These are phyloP conservation scores for Drosophila truncata DNA, from an alignment of 1,140 invertebrate species.

Conservation along the genomic window DNA sequence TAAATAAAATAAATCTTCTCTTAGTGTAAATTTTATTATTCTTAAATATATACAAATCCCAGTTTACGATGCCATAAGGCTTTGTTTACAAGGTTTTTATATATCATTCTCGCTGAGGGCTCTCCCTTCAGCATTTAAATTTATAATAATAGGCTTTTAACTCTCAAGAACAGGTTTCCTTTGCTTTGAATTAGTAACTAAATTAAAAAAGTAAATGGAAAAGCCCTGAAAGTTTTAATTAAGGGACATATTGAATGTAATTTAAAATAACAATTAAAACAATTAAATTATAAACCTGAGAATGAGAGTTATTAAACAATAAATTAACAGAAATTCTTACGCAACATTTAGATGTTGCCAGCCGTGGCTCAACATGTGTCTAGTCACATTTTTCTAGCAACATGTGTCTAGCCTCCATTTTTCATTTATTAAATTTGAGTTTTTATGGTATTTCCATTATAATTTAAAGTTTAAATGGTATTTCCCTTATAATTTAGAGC, in stretches of 20 bases:
- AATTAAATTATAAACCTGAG: neutral
- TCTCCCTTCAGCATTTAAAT: neutral
- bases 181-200: neutral
- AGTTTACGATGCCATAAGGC: neutral
- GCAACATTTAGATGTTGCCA: neutral
- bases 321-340: neutral
- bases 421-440: neutral
- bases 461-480: too few relatives aligned
- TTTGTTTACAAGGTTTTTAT: conserved; percentile 1
- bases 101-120: neutral
- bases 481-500: neutral
- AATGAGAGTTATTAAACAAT: neutral
- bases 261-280: neutral
- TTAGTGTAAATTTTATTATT: neutral
- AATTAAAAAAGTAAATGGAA: neutral
- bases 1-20: too few relatives aligned
- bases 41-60: neutral
- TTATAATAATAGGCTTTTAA: conserved; percentile 5
- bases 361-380: neutral
- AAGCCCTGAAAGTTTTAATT: neutral
- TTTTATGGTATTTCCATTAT: neutral
- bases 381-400: neutral
- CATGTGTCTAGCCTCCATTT: neutral
- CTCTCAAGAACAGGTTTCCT: neutral
- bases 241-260: neutral